Conservation (phyloP, 2,113 vertebrate species). For the Ophiodon elongatus region DNA sequence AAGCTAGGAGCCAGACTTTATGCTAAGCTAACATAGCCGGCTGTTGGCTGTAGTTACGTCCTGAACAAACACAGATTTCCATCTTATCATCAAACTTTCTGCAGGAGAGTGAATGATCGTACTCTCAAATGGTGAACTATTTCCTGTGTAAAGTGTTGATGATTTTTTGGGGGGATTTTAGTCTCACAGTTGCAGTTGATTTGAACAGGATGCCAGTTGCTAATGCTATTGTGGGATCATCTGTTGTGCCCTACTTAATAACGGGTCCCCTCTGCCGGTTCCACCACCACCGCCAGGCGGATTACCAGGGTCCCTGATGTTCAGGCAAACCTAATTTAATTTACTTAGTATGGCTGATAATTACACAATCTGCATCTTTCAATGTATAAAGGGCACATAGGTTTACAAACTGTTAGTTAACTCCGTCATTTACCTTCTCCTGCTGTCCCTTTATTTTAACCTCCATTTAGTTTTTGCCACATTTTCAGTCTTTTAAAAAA, state of each 20-base stretch:
- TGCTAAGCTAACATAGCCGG: too few relatives aligned
- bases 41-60: too few relatives aligned
- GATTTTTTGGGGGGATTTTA: not conserved
- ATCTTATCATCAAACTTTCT: not conserved
- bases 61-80: too few relatives aligned
- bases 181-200: constrained; percentile 6
- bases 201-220: constrained; percentile 29
- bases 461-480: too few relatives aligned
- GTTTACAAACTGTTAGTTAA: constrained; percentile 18
- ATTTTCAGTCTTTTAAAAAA: not conserved
- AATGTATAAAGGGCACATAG: constrained; percentile 38
- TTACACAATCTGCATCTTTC: constrained; percentile 77
- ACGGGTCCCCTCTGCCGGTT: constrained; percentile 39
- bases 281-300: constrained; percentile 62
- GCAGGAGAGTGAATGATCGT: not conserved
- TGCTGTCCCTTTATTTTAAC: not conserved
- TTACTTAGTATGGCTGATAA: constrained; percentile 78
- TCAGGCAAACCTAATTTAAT: constrained; percentile 76
- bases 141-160: not conserved
- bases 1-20: too few relatives aligned
- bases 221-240: constrained; percentile 73
- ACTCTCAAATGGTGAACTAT: not conserved
- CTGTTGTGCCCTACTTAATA: constrained; percentile 74
- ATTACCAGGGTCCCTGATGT: constrained; percentile 67
- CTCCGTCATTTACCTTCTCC: not conserved